These are phyloP conservation scores for Paguma larvata DNA, from an alignment of 2,797 vertebrate species.

Conservation along the genomic window DNA sequence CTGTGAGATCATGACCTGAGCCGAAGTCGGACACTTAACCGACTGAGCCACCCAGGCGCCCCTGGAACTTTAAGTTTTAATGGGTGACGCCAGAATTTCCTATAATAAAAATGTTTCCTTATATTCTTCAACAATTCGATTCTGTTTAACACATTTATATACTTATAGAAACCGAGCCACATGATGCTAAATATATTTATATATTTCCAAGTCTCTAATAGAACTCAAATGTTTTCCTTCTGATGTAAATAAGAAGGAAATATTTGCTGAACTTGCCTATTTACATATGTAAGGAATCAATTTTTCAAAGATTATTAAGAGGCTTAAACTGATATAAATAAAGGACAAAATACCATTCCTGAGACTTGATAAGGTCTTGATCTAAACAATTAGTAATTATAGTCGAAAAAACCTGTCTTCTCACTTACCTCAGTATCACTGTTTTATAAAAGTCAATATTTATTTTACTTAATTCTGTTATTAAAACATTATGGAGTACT, in stretches of 20 bases:
- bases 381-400: neutral
- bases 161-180: neutral
- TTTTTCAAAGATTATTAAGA: neutral
- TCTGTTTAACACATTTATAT: neutral
- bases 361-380: neutral
- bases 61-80: conserved; percentile 22
- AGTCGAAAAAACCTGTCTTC: neutral
- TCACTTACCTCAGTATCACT: neutral
- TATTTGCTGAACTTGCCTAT: conserved; percentile 13
- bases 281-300: neutral
- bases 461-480: conserved; percentile 51
- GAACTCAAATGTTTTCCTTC: neutral
- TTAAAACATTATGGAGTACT: conserved; percentile 36
- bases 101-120: neutral
- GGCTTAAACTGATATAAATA: neutral
- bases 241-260: conserved; percentile 21
- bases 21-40: no score
- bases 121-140: neutral
- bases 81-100: neutral
- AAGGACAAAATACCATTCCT: neutral
- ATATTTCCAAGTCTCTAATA: neutral
- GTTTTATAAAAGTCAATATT: neutral
- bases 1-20: no score
- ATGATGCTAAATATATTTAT: neutral
- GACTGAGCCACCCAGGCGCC: no score